Conservation (phyloP, 2,113 vertebrate species). For the Otis tarda region DNA sequence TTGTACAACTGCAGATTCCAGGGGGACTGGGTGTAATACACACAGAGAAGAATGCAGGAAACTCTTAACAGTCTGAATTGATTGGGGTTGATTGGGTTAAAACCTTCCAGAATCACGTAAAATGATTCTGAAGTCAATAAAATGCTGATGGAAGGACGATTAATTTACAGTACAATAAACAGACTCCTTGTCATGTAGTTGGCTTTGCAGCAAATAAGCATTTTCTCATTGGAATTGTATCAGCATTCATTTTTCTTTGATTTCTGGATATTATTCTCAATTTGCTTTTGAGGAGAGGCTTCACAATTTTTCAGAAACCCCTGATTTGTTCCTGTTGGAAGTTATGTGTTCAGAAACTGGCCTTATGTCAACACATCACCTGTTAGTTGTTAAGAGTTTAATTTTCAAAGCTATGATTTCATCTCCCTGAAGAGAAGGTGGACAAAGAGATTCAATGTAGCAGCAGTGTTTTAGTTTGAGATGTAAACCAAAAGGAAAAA, state of each 20-base stretch:
- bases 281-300: constrained; percentile 59
- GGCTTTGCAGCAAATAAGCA: constrained; percentile 51
- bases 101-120: constrained; percentile 48
- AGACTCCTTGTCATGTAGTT: constrained; percentile 63
- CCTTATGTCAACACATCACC: constrained; percentile 67
- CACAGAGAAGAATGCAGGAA: constrained; percentile 55
- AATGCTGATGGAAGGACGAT: constrained; percentile 54
- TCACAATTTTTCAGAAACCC: constrained; percentile 42
- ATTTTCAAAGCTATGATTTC: constrained; percentile 78
- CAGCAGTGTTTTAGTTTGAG: constrained; percentile 27
- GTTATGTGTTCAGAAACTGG: constrained; percentile 56
- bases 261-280: constrained; percentile 62
- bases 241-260: constrained; percentile 65
- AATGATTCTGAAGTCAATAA: constrained; percentile 64
- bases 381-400: constrained; percentile 78
- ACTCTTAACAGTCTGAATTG: not conserved
- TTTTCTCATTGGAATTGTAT: constrained; percentile 69
- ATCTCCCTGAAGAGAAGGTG: constrained; percentile 72
- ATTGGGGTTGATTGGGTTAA: constrained; percentile 72
- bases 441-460: constrained; percentile 47
- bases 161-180: constrained; percentile 61
- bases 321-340: constrained; percentile 54
- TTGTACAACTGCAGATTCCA: not conserved
- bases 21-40: constrained; percentile 39
- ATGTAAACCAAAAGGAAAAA: not conserved